phyloP scores from a whole-genome alignment of 2,113 vertebrate genomes.

The Plestiodon gilberti region DNA sequence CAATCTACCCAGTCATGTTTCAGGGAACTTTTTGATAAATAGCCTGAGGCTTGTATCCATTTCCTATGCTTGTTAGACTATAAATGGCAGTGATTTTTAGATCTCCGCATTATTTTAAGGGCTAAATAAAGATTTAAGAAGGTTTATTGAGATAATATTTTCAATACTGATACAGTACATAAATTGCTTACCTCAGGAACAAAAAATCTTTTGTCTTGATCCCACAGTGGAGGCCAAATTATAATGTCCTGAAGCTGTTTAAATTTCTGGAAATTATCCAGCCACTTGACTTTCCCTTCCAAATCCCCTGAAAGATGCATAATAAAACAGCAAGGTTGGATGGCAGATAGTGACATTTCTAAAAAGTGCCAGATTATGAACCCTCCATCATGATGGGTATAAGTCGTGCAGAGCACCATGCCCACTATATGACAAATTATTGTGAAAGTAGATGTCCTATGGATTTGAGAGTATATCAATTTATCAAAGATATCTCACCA shows the following conservation, averaged over 20 bases:
- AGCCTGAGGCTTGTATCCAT: neutral
- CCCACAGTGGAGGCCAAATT: constrained; percentile 92
- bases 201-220: constrained; percentile 87
- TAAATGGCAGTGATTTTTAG: neutral
- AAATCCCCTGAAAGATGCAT: constrained; percentile 81
- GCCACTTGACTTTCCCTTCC: constrained; percentile 94
- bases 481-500: neutral
- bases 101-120: neutral
- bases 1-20: neutral
- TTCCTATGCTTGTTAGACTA: neutral
- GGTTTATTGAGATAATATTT: neutral
- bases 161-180: neutral
- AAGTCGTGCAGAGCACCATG: neutral
- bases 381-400: neutral
- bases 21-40: neutral
- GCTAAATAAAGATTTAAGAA: neutral
- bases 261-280: constrained; percentile 92
- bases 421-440: neutral
- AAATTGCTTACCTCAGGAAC: constrained; percentile 84
- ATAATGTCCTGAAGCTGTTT: constrained; percentile 87
- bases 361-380: fast-evolving
- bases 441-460: neutral
- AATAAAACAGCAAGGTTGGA: neutral
- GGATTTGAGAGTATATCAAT: neutral
- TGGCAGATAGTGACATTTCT: neutral